Conservation (phyloP, 2,113 vertebrate genomes). For the Lasiurus borealis region DNA sequence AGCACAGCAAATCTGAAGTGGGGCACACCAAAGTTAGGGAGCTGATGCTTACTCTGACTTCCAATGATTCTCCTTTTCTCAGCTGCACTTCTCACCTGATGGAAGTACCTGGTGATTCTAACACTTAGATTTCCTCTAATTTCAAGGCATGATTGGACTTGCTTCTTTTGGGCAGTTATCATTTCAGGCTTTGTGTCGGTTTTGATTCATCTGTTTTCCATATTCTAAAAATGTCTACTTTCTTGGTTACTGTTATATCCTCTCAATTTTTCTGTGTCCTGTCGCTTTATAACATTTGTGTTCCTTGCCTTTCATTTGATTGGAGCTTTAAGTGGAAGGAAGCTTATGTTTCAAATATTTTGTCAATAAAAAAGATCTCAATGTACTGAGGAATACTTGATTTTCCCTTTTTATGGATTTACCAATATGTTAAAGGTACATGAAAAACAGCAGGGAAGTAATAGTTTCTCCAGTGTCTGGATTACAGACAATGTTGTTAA, state of each 20-base stretch:
- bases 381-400: neutral
- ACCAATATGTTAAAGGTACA: neutral
- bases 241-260: neutral
- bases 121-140: neutral
- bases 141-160: neutral
- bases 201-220: neutral
- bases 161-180: neutral
- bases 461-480: neutral
- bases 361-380: neutral
- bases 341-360: neutral
- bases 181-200: neutral
- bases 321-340: neutral
- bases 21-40: neutral
- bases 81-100: neutral
- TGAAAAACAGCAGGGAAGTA: neutral
- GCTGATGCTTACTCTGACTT: neutral
- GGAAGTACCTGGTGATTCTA: neutral
- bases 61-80: neutral
- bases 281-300: neutral
- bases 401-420: slow-evolving; percentile 7
- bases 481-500: neutral
- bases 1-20: too few species aligned
- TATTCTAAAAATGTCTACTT: neutral
- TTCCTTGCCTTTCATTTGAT: neutral
- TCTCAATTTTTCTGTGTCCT: neutral